Base-by-base conservation (phyloP, 2,888 invertebrate genomes). In the Theodoxus fluviatilis region DNA sequence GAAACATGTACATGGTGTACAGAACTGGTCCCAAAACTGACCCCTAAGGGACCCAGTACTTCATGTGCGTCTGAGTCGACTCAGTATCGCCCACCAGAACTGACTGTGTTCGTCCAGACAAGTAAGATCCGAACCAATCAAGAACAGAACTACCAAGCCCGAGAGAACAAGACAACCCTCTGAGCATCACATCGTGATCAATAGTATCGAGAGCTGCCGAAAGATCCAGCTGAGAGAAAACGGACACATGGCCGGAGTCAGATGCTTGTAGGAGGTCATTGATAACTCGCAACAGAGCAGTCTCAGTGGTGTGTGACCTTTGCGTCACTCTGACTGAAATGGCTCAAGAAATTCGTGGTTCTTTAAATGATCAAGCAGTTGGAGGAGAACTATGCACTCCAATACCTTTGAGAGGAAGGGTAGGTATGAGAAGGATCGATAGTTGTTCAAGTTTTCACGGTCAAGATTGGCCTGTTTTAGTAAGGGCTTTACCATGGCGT, bases 41-140 rank as follows among this genome's bases (percentile, higher is more conserved):
- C n/a, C 61, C 35, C 35, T 61, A 35, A n/a, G 64, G 64, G n/a
- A 64, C 64, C n/a, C 64, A n/a, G 22, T 25, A 64, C 38, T 64
- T 37, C 15, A 64, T 37, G 18, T 33, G 18, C n/a, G 4, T 18
- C 22, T 6, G 18, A 22, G n/a, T 22, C n/a, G 64, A 64, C 6
- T 22, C 22, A 22, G 35, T 38, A n/a, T 28, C 38, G n/a, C 28
- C 64, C n/a, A 64, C 40, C 22, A 22, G 25, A 37, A 64, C 64
- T 38, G 64, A 35, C 38, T 64, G 64, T 22, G 37, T 22, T 64
- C 64, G 37, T 37, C 40, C 28, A 25, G 64, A 38, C 38, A 64
- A n/a, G 38, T 64, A 64, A n/a, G 64, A 64, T 35, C 38, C 40
- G 28, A 38, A 7, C 37, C 61, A 61, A 31, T 28, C 7, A 25